These are phyloP conservation scores for Phoeniculus purpureus DNA, from an alignment of 2,797 vertebrate genomes.

Conservation along the genomic window DNA sequence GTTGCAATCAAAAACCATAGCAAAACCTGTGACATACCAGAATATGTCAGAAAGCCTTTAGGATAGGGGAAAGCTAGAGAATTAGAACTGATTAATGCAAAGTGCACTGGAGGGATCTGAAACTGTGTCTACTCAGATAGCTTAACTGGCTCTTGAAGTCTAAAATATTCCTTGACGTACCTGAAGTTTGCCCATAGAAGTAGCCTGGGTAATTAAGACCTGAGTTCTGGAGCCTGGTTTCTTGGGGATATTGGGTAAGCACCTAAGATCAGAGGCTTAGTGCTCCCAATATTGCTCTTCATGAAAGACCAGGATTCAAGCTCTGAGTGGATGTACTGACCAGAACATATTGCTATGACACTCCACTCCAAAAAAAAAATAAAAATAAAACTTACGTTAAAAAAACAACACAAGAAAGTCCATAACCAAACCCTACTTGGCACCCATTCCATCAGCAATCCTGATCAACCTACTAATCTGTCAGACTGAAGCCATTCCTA, in stretches of 20 bases:
- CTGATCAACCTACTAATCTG: neutral
- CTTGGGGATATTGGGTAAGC: neutral
- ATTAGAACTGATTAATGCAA: constrained; percentile 18
- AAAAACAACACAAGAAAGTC: neutral
- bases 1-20: neutral
- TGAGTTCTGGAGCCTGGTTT: neutral
- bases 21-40: neutral
- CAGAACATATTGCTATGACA: neutral
- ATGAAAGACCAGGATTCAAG: neutral
- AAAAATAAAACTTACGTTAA: neutral
- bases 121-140: neutral
- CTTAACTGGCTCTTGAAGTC: constrained; percentile 12
- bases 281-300: neutral
- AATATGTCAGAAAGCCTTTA: neutral
- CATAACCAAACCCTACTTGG: neutral
- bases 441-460: neutral
- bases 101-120: constrained; percentile 6
- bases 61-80: neutral
- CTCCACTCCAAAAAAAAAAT: neutral
- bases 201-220: constrained; percentile 30
- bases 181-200: neutral
- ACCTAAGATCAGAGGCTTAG: neutral
- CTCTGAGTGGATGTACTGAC: neutral
- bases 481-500: neutral
- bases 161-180: constrained; percentile 48